Conservation (phyloP, 2,797 vertebrate genomes). For the Anabacerthia variegaticeps region DNA sequence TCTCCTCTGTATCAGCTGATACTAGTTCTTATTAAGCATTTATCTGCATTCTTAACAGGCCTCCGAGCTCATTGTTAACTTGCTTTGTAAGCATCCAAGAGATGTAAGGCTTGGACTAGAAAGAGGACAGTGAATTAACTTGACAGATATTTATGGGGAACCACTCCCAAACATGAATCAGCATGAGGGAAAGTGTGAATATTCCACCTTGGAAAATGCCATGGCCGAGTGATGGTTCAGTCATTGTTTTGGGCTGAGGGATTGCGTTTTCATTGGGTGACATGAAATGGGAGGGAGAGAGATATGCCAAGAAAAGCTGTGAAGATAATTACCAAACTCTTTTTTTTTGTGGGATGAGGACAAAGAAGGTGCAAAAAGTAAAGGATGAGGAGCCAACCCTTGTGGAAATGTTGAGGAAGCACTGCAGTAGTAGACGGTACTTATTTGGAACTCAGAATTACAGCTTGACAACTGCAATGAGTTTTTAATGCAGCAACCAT, state of each 20-base stretch:
- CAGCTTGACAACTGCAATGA: background rate
- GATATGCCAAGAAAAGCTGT: background rate
- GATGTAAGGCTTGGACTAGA: background rate
- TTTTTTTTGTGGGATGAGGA: background rate
- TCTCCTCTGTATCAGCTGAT: background rate
- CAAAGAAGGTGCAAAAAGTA: background rate
- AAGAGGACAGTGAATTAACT: background rate
- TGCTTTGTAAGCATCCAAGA: constrained; percentile 7
- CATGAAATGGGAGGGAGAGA: background rate
- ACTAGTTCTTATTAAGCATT: background rate
- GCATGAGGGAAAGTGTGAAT: background rate
- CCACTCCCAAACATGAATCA: constrained; percentile 35
- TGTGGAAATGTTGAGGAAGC: background rate
- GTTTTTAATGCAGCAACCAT: background rate
- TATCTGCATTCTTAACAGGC: background rate
- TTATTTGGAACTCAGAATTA: background rate
- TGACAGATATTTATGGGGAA: background rate
- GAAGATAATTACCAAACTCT: background rate
- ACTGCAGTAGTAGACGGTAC: background rate
- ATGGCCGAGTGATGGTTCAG: background rate
- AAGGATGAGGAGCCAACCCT: background rate
- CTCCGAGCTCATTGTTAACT: background rate
- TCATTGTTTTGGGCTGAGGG: background rate
- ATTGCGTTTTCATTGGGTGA: background rate
- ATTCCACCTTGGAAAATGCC: constrained; percentile 10